Base-by-base conservation (phyloP, 92 coral and sea anemone genomes). In the Zoanthus sansibaricus region DNA sequence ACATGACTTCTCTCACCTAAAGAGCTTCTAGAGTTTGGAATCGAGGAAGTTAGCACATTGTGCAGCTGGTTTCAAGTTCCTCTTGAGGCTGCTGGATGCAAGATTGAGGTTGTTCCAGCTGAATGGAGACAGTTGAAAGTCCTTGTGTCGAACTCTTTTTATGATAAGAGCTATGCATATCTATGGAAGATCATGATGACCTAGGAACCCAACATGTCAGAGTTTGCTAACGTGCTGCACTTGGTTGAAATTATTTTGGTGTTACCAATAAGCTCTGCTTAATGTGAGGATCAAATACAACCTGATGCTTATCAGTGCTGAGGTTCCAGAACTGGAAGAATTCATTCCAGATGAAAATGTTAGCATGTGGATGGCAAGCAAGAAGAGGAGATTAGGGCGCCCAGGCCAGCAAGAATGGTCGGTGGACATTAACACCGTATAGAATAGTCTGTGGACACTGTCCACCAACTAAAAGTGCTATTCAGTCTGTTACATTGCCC, bases 121-220 rank as follows among this genome's bases (percentile, higher is more conserved):
- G 83, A 59, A 48, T 37, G 72, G 83, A 78, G 72, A 15, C 83
- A 78, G 71, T 15, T 78, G 51, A 78, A 78, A 37, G 71, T 78
- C 71, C 30, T 76, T 9, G 67, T 49, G 61, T 49, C 46, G 1
- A 48, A 76, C 33, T 14, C 47, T 7, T 61, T 59, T 20, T 55
- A 9, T 25, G 82, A 52, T 30, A 76, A 52, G 47, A 9, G 9
- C 16, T 54, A 78, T 20, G 7, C 71, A 30, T 32, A 78, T 6
- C 54, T 59, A 7, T 59, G 55, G 83, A 8, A 78, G 30, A 17
- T 78, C 70, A 5, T 59, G 52, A 12, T 33, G 55, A 78, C 51
- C 37, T 58, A 78, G 55, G 83, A 78, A 8, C 83, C 83, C 32
- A 56, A 78, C 72, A 59, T 1, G 71, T 15, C 14, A 55, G 82